Percentiles rank a stretch among this genome's conserved stretches.
Conservation (phyloP, 2,113 vertebrate species). For the Clarias macrocephalus region DNA sequence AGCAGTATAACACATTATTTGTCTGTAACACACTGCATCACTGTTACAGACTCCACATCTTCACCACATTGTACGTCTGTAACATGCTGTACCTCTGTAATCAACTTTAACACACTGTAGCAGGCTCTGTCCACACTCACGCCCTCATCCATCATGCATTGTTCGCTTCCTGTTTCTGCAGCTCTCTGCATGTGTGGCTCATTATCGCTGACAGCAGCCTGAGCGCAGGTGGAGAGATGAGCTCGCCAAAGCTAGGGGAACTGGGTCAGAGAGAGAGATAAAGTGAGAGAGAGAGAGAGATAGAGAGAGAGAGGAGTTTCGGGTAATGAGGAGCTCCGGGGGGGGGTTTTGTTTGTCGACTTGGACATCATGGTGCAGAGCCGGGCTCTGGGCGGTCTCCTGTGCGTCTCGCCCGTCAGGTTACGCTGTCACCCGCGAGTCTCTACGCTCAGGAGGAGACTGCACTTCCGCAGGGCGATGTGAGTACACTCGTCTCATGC, state of each 20-base stretch:
- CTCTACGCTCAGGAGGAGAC: constrained; percentile 59
- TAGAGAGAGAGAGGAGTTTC: neutral
- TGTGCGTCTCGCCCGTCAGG: constrained; percentile 52
- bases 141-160: neutral
- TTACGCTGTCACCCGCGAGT: constrained; percentile 58
- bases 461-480: constrained; percentile 59
- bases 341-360: neutral
- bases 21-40: too few species aligned
- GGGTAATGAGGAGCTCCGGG: constrained; percentile 11
- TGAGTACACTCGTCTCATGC: constrained; percentile 52
- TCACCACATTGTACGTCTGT: too few species aligned
- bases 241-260: constrained; percentile 28
- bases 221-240: constrained; percentile 17
- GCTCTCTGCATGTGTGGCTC: neutral
- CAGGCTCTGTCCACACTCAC: neutral
- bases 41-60: too few species aligned
- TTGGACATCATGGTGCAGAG: constrained; percentile 59
- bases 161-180: constrained; percentile 6
- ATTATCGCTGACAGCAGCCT: constrained; percentile 17
- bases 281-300: constrained; percentile 1
- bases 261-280: constrained; percentile 7
- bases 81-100: too few species aligned
- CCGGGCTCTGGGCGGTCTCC: constrained; percentile 33
- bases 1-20: too few species aligned
- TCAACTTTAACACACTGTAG: too few species aligned